phyloP scores from a whole-genome alignment of 2,113 vertebrate genomes.

The Odocoileus virginianus region DNA sequence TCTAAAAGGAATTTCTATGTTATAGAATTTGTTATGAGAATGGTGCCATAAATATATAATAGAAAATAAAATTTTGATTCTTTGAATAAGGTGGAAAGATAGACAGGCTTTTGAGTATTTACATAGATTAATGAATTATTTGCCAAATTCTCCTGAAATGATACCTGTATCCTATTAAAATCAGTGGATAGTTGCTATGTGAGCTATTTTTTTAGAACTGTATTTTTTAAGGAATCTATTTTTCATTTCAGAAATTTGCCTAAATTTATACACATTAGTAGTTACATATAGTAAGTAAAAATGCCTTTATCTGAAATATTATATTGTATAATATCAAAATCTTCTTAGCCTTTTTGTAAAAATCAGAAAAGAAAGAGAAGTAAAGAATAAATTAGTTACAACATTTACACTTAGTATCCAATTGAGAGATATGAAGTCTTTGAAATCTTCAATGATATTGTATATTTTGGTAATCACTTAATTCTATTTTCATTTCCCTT shows the following conservation, averaged over 20 bases:
- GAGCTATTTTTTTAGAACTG: neutral
- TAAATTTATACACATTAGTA: neutral
- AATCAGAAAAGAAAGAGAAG: neutral
- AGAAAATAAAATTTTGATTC: slow-evolving; percentile 7
- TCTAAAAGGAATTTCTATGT: slow-evolving; percentile 23
- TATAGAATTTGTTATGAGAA: slow-evolving; percentile 35
- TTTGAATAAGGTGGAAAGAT: slow-evolving; percentile 2
- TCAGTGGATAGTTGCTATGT: neutral
- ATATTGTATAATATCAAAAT: slow-evolving; percentile 27
- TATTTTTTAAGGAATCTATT: neutral
- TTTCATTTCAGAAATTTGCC: neutral
- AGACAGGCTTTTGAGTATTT: neutral
- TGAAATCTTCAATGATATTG: slow-evolving; percentile 65
- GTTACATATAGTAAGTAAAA: neutral
- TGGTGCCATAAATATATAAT: neutral
- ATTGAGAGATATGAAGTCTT: slow-evolving; percentile 53
- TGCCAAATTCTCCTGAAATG: neutral
- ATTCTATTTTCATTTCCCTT: slow-evolving; percentile 34
- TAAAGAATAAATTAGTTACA: slow-evolving; percentile 55
- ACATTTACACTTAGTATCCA: slow-evolving; percentile 40
- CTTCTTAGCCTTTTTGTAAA: neutral
- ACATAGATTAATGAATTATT: neutral
- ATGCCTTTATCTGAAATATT: slow-evolving; percentile 25
- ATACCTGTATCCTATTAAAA: neutral
- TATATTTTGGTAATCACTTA: slow-evolving; percentile 59